Conservation (phyloP, 2,797 vertebrate species). For the Rhabdophis nuchalis region DNA sequence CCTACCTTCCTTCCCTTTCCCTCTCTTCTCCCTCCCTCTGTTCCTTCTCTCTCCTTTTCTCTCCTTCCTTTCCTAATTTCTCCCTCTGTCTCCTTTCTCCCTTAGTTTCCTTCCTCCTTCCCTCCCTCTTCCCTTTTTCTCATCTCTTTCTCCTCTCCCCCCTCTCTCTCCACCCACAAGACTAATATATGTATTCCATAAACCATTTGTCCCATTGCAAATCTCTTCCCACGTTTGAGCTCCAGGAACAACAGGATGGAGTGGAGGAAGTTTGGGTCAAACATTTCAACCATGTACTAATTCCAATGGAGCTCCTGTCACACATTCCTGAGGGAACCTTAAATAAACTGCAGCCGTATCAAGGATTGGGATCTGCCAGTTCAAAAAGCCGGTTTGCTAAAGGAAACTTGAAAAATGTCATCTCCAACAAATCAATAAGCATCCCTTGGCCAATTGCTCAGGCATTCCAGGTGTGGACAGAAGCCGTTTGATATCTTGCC, state of each 20-base stretch:
- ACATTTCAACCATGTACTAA: not conserved
- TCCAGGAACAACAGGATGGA: not conserved
- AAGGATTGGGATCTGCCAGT: not conserved
- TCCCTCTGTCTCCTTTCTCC: not conserved
- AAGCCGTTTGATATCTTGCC: slow-evolving; percentile 4
- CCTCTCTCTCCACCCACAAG: not conserved
- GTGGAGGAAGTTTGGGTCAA: not conserved
- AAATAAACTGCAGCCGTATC: not conserved
- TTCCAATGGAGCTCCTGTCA: not conserved
- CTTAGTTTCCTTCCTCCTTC: accelerated
- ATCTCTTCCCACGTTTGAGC: not conserved
- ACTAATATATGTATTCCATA: not conserved
- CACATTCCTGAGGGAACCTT: not conserved
- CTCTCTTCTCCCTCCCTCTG: not conserved
- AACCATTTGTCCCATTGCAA: not conserved
- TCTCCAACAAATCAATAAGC: slow-evolving; percentile 31
- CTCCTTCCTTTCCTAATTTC: not conserved
- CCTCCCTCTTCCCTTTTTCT: accelerated
- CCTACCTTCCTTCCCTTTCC: too few species aligned
- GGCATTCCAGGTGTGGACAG: not conserved
- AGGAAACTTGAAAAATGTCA: not conserved
- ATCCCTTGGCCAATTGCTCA: not conserved
- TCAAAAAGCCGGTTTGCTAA: slow-evolving; percentile 17
- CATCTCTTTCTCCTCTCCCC: not conserved
- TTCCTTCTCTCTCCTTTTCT: not conserved